phyloP scores from a whole-genome alignment of 2,888 invertebrate species.

The Ctena decussata region DNA sequence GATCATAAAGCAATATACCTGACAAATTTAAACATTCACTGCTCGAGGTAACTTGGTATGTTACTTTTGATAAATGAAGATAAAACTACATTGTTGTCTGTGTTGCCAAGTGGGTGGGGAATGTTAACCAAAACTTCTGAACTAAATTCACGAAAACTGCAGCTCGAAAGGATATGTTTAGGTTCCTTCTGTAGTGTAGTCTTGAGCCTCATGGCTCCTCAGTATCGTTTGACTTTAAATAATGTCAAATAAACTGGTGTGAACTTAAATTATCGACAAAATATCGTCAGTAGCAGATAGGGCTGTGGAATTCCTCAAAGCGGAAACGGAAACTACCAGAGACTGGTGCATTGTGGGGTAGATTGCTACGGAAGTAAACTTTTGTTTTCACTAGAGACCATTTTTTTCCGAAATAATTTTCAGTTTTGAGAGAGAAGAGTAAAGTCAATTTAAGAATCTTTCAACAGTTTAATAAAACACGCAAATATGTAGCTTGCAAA shows the following conservation, averaged over 20 bases:
- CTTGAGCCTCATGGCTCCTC: conserved; percentile 92
- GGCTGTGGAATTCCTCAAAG: not conserved
- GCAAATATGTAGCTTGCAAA: too few relatives aligned
- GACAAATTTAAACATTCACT: too few relatives aligned
- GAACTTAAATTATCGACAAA: not conserved
- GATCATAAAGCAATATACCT: too few relatives aligned
- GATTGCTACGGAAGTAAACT: conserved; percentile 72
- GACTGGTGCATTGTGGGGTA: not conserved
- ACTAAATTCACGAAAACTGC: not conserved
- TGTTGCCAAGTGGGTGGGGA: conserved; percentile 67
- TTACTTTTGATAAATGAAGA: too few relatives aligned
- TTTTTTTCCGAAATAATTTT: conserved; percentile 35
- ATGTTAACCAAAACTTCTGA: not conserved
- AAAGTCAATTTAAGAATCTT: too few relatives aligned
- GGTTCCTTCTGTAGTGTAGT: conserved; percentile 92
- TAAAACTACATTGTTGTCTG: too few relatives aligned
- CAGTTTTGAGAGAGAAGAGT: too few relatives aligned
- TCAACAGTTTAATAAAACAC: too few relatives aligned
- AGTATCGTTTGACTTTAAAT: conserved; percentile 6
- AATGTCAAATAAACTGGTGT: not conserved
- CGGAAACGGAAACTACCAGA: not conserved
- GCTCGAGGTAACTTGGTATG: too few relatives aligned
- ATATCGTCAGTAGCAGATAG: not conserved
- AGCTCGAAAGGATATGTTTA: conserved; percentile 89
- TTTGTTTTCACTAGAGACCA: conserved; percentile 81